Evolutionary conservation across 2,113 vertebrate genomes (phyloP).

Genomic region (Eretmochelys imbricata): DNA sequence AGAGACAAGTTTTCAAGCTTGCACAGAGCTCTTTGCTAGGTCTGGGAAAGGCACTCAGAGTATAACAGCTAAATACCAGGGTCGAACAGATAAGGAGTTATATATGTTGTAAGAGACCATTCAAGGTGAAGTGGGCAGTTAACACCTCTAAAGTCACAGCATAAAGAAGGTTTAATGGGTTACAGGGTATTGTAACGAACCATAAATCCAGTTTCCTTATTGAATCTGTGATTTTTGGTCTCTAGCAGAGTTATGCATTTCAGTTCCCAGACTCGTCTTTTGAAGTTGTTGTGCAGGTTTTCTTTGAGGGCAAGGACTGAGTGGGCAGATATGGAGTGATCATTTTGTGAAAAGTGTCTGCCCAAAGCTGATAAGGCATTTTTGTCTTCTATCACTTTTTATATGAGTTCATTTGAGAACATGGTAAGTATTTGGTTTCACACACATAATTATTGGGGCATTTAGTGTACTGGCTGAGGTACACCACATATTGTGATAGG

Average conservation of each 20-base stretch:
- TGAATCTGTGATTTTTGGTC: not conserved
- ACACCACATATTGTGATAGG: not conserved
- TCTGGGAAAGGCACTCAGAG: not conserved
- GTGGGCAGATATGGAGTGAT: not conserved
- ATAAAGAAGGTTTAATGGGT: not conserved
- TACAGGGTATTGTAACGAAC: not conserved
- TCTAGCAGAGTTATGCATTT: not conserved
- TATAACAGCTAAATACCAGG: not conserved
- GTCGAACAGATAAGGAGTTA: too few relatives aligned
- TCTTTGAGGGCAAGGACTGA: not conserved
- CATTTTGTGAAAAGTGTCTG: not conserved
- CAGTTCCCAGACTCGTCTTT: not conserved
- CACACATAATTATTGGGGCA: not conserved
- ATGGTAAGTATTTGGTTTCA: not conserved
- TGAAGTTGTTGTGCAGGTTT: not conserved
- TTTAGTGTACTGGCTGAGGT: not conserved
- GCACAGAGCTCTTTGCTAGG: not conserved
- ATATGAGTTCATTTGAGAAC: not conserved
- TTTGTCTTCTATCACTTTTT: not conserved
- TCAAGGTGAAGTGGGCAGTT: not conserved
- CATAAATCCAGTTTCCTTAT: not conserved
- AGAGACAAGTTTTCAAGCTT: not conserved
- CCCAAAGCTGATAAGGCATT: not conserved
- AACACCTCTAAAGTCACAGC: not conserved
- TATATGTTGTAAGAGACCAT: too few relatives aligned